phyloP scores from a whole-genome alignment of 2,888 invertebrate species.

The Micoletzkya japonica region DNA sequence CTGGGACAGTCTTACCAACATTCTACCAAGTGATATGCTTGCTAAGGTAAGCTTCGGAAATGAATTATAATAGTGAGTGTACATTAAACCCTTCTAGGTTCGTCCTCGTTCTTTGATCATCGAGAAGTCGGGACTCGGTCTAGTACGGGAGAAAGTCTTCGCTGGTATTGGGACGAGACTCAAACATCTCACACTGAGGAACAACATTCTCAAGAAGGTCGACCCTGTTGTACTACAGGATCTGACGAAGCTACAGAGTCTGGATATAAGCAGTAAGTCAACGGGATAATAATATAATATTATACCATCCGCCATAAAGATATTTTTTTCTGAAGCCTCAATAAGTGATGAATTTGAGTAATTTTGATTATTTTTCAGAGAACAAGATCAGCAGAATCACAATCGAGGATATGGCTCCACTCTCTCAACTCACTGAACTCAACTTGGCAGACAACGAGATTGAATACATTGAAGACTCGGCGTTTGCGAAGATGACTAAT shows the following conservation, averaged over 20 bases:
- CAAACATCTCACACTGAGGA: conserved; percentile 42
- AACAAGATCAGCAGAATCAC: conserved; percentile 64
- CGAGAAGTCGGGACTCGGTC: conserved; percentile 41
- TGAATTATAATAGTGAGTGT: not conserved
- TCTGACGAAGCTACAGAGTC: conserved; percentile 38
- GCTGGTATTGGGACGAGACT: conserved; percentile 36
- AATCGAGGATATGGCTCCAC: conserved; percentile 60
- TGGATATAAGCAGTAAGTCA: conserved; percentile 46
- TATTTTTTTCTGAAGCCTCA: not conserved
- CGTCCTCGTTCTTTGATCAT: conserved; percentile 40
- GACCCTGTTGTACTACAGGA: conserved; percentile 41
- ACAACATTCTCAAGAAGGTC: conserved; percentile 52
- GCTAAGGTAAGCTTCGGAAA: conserved; percentile 36
- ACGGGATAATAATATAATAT: not conserved
- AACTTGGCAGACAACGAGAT: conserved; percentile 44
- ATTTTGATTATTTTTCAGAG: conserved; percentile 64
- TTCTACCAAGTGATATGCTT: conserved; percentile 53
- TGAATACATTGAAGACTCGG: conserved; percentile 42
- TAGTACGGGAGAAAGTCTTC: conserved; percentile 47
- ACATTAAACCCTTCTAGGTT: conserved; percentile 36
- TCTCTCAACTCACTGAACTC: conserved; percentile 61
- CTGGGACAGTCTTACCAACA: conserved; percentile 49
- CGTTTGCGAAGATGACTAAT: conserved; percentile 43
- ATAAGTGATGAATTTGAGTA: not conserved
- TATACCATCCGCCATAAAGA: not conserved